These are phyloP conservation scores for Apodemia hepburni DNA, from an alignment of 2,888 invertebrate genomes.

Conservation along the genomic window DNA sequence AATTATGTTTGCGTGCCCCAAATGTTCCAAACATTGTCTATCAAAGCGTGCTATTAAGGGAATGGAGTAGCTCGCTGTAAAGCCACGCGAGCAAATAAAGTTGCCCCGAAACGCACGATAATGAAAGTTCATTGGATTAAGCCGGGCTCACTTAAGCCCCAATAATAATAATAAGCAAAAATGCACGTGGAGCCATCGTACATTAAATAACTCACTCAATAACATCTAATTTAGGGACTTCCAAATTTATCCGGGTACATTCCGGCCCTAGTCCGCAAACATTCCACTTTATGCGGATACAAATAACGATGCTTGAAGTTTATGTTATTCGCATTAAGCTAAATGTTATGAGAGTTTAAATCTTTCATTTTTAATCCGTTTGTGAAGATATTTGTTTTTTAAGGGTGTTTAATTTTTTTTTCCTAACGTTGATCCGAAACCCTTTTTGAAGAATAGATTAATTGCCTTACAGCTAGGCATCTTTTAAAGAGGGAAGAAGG, in stretches of 20 bases:
- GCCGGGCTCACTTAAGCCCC: constrained; percentile 59
- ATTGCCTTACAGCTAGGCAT: too few relatives aligned
- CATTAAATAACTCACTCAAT: constrained; percentile 78
- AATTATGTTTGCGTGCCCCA: constrained; percentile 61
- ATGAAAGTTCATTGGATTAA: constrained; percentile 78
- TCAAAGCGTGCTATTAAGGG: constrained; percentile 64
- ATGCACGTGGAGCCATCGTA: constrained; percentile 63
- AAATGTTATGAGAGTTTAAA: constrained; percentile 51
- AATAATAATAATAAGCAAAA: constrained; percentile 76
- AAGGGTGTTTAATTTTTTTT: constrained; percentile 1
- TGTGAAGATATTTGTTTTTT: constrained; percentile 26
- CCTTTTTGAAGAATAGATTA: too few relatives aligned
- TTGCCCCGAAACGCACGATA: constrained; percentile 65
- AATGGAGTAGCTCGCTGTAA: constrained; percentile 59
- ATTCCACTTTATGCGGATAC: constrained; percentile 38
- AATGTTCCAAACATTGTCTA: constrained; percentile 52
- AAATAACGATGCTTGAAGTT: constrained; percentile 46
- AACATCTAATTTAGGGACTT: constrained; percentile 59
- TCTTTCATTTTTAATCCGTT: constrained; percentile 36
- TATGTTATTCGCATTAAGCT: constrained; percentile 68
- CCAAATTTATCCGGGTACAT: constrained; percentile 40
- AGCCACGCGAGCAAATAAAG: constrained; percentile 70
- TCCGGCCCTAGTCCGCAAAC: constrained; percentile 45
- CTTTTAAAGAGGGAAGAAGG: too few relatives aligned
- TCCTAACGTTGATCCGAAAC: background rate